Conservation (phyloP, 1,140 invertebrate genomes). For the Aricia agestis region DNA sequence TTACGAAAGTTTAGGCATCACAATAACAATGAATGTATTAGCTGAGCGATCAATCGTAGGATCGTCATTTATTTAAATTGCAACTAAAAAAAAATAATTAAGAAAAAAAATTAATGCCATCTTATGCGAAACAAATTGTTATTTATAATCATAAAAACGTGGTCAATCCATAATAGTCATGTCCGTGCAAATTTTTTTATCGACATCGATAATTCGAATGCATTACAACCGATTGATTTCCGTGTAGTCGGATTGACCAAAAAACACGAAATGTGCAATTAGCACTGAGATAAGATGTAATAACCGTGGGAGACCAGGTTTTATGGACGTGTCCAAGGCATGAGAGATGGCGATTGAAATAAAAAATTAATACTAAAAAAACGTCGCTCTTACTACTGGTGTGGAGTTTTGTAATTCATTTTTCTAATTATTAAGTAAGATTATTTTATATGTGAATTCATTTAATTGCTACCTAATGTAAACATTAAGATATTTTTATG, state of each 20-base stretch:
- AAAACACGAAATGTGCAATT: constrained; percentile 60
- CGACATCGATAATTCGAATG: constrained; percentile 46
- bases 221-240: constrained; percentile 67
- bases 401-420: too few relatives aligned
- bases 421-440: too few relatives aligned
- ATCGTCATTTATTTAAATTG: too few relatives aligned
- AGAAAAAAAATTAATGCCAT: not conserved
- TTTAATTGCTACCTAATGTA: too few relatives aligned
- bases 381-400: too few relatives aligned
- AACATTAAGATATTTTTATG: too few relatives aligned
- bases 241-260: constrained; percentile 52
- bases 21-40: too few relatives aligned
- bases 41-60: too few relatives aligned
- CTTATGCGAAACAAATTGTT: not conserved
- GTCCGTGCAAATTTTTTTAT: constrained; percentile 42
- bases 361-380: not conserved
- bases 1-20: too few relatives aligned
- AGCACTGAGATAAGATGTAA: constrained; percentile 57
- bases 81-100: not conserved
- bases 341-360: constrained; percentile 25
- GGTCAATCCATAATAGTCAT: constrained; percentile 27
- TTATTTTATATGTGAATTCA: too few relatives aligned
- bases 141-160: constrained; percentile 6
- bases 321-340: constrained; percentile 33
- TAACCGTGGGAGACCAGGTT: constrained; percentile 59